Percentiles rank a stretch among this genome's conserved stretches.
Conservation (phyloP, 2,888 invertebrate species). For the Sminthurides aquaticus region DNA sequence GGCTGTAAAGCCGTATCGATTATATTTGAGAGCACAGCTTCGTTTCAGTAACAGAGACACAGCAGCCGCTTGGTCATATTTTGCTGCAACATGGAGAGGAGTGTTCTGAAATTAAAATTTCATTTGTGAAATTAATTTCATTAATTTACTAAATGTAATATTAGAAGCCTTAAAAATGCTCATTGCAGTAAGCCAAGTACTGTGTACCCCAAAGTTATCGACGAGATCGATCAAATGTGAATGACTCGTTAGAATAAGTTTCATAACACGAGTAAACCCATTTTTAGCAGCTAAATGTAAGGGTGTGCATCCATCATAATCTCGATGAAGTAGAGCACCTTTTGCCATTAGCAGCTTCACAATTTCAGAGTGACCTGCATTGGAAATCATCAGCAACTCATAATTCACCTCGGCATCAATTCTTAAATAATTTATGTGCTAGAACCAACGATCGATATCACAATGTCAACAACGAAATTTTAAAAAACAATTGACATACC, state of each 20-base stretch:
- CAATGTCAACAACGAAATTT: too few species aligned
- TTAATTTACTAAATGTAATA: too few species aligned
- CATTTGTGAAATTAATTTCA: too few species aligned
- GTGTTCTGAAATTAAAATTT: not conserved
- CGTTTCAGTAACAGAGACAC: not conserved
- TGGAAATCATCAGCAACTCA: too few species aligned
- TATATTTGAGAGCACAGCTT: not conserved
- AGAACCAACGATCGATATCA: too few species aligned
- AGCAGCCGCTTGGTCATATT: not conserved
- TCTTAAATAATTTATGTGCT: too few species aligned
- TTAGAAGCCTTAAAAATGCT: too few species aligned
- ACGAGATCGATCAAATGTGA: conserved; percentile 73
- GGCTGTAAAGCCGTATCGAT: not conserved
- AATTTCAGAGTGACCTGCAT: conserved; percentile 66
- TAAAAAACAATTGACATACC: too few species aligned
- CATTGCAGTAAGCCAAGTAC: too few species aligned
- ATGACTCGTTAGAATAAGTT: conserved; percentile 71
- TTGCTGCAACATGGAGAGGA: not conserved
- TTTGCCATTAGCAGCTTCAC: conserved; percentile 73
- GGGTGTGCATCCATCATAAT: not conserved
- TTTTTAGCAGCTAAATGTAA: conserved; percentile 71
- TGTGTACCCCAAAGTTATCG: conserved; percentile 77
- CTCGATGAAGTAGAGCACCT: conserved; percentile 74
- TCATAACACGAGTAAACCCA: conserved; percentile 76
- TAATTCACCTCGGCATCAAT: too few species aligned